phyloP scores from a whole-genome alignment of 2,888 invertebrate genomes.

The Eretmocerus hayati region DNA sequence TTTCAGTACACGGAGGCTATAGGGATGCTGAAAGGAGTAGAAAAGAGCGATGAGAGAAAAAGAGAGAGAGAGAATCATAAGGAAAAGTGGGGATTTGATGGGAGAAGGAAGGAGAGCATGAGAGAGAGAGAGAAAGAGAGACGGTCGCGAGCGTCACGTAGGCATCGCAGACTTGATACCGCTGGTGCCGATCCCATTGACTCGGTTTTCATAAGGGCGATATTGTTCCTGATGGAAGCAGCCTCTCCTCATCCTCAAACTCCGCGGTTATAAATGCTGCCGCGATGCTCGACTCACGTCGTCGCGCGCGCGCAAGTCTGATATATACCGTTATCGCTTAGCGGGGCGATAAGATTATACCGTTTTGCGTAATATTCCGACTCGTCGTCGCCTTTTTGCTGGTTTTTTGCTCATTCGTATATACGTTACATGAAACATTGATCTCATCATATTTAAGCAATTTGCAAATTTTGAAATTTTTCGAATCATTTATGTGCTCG shows the following conservation, averaged over 20 bases:
- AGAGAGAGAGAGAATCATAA: background rate
- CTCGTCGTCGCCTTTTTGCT: no score
- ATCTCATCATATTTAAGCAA: no score
- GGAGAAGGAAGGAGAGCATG: no score
- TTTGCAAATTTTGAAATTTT: no score
- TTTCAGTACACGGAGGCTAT: slow-evolving; percentile 3
- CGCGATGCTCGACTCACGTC: slow-evolving; percentile 14
- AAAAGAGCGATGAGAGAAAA: background rate
- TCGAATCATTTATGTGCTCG: no score
- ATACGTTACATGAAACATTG: no score
- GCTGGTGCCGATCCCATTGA: slow-evolving; percentile 14
- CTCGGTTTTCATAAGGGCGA: slow-evolving; percentile 23
- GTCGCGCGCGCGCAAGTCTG: no score
- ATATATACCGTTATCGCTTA: no score
- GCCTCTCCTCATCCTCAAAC: slow-evolving; percentile 5
- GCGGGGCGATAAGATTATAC: slow-evolving; percentile 26
- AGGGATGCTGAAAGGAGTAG: background rate
- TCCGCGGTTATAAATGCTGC: background rate
- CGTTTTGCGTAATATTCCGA: slow-evolving; percentile 24
- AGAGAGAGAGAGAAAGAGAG: no score
- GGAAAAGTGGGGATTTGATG: no score
- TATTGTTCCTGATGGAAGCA: slow-evolving; percentile 19
- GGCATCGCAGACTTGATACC: background rate
- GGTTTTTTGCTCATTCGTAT: no score
- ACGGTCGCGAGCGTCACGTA: slow-evolving; percentile 12